Evolutionary conservation across 2,888 invertebrate species (phyloP), one percentile per base, ranked within the genome.

Genomic region (Zootermopsis nevadensis): DNA sequence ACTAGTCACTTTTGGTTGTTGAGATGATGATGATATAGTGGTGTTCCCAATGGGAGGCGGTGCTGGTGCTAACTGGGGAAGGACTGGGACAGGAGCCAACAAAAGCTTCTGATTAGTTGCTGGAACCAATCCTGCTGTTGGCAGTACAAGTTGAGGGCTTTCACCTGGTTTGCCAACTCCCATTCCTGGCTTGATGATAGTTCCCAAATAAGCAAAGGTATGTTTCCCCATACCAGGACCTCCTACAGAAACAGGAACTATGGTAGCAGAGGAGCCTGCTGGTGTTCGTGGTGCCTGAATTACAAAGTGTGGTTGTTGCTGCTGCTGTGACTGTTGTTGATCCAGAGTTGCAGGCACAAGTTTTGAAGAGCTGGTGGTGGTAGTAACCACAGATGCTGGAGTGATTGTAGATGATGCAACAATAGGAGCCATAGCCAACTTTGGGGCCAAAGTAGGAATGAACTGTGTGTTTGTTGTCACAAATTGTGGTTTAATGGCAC

Each of bases 91-190:
- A 0, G 93, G 92, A 74, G 93, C 90, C 80, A 93, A 87, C 83
- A 93, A 91, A 66, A 93, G 88, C 87, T 93, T 93, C 86, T 92
- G 92, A 86, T 91, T 92, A 7, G 87, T 38, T 85, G 85, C 27
- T 12, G 82, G 82, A 22, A 66, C 67, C 38, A 82, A 48, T n/a
- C 80, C 79, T 33, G 80, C 55, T 69, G 77, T 67, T 55, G 83
- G 80, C 60, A 83, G 69, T 24, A 83, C 77, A 6, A 80, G 38
- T 10, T 83, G 81, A 27, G 81, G 60, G 15, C 66, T 80, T 31
- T 83, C 83, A 22, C 74, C 77, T 30, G 82, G 53, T 27, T 82
- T 82, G 2, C 77, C 53, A 27, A 82, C 69, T 30, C 77, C 76
- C 60, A 82, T 66, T 27, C 82, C 82, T 24, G 82, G 82, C 33